phyloP scores from a whole-genome alignment of 1,140 invertebrate species.

The Cydia strobilella region DNA sequence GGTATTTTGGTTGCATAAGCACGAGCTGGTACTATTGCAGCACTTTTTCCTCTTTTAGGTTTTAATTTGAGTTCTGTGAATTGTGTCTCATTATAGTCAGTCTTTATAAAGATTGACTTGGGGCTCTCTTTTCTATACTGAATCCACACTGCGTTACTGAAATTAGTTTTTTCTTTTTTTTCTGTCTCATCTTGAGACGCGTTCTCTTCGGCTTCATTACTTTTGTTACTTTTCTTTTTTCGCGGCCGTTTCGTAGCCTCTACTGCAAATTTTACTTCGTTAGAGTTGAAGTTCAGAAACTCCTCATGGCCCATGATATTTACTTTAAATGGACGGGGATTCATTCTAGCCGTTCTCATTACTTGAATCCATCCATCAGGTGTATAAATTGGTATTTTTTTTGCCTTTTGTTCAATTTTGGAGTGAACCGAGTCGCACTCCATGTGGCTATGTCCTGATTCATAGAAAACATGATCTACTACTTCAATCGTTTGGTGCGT shows the following conservation, averaged over 20 bases:
- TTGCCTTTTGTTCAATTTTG: conserved; percentile 37
- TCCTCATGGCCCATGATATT: not conserved
- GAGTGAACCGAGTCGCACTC: conserved; percentile 41
- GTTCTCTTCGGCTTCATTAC: not conserved
- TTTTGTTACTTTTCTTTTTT: not conserved
- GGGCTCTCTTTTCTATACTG: too few relatives aligned
- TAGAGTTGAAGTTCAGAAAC: not conserved
- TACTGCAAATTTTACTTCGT: not conserved
- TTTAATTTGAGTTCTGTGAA: not conserved
- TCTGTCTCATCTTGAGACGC: not conserved
- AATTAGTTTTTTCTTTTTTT: not conserved
- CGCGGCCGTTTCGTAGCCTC: not conserved
- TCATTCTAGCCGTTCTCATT: conserved; percentile 34
- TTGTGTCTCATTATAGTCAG: not conserved
- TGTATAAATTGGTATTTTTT: conserved; percentile 35
- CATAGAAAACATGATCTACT: conserved; percentile 36
- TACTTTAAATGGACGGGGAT: conserved; percentile 33
- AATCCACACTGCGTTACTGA: not conserved
- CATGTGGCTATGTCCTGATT: conserved; percentile 35
- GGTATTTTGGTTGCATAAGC: not conserved
- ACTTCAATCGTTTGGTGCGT: not conserved
- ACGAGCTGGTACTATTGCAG: not conserved
- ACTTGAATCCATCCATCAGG: conserved; percentile 35
- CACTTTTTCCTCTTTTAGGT: not conserved
- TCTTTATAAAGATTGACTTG: not conserved